These are phyloP conservation scores for Marcusenius ussheri DNA, from an alignment of 2,113 vertebrate genomes.

Conservation along the genomic window DNA sequence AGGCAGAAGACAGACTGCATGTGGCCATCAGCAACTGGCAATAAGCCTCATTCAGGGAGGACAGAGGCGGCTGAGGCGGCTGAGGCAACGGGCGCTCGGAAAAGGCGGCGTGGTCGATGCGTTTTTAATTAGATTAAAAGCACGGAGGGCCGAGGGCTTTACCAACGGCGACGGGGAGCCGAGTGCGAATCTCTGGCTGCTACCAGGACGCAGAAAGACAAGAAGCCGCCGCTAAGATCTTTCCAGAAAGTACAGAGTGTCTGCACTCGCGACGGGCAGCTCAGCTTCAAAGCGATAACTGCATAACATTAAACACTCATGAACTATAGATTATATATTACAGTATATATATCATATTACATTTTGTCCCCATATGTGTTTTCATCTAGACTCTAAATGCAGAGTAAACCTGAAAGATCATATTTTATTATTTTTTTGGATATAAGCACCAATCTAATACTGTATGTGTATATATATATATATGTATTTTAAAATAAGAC, in stretches of 20 bases:
- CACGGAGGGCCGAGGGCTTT: neutral
- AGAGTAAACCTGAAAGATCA: neutral
- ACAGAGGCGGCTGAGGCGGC: neutral
- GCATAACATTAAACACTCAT: neutral
- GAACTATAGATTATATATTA: neutral
- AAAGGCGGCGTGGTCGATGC: neutral
- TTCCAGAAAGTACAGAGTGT: neutral
- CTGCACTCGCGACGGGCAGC: neutral
- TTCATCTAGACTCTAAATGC: neutral
- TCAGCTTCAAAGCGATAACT: neutral
- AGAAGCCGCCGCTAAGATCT: neutral
- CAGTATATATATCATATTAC: too few species aligned
- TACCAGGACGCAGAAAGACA: neutral
- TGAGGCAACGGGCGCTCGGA: too few species aligned
- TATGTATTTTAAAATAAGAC: neutral
- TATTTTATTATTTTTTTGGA: neutral
- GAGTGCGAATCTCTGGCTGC: neutral
- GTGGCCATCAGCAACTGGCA: neutral
- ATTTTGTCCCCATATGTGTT: neutral
- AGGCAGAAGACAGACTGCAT: neutral
- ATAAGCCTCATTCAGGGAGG: neutral
- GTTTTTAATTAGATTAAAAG: neutral
- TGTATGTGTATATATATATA: neutral
- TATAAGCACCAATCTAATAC: neutral
- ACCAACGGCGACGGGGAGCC: neutral